Percentiles rank a stretch among this genome's conserved stretches.
Conservation (phyloP, 1,140 invertebrate genomes). For the Aporrectodea caliginosa region DNA sequence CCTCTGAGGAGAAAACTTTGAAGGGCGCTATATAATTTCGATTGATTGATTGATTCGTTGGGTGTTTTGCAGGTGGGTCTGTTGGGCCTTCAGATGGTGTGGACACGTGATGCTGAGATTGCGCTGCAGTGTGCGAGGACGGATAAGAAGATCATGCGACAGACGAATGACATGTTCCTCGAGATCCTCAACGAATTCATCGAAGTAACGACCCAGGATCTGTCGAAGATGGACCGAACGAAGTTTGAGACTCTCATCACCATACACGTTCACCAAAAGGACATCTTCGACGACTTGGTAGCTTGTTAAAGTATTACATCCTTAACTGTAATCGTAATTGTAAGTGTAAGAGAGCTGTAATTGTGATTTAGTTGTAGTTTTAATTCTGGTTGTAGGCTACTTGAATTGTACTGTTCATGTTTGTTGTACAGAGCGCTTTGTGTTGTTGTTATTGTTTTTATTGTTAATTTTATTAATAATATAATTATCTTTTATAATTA, state of each 20-base stretch:
- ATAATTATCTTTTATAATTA: neutral
- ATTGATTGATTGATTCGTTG: too few relatives aligned
- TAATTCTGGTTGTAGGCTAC: too few relatives aligned
- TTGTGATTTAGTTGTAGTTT: too few relatives aligned
- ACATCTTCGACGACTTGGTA: slow-evolving; percentile 86
- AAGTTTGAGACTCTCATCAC: slow-evolving; percentile 96
- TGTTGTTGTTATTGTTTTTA: neutral
- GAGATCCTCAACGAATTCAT: slow-evolving; percentile 90
- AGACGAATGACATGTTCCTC: slow-evolving; percentile 90
- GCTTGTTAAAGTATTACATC: too few relatives aligned
- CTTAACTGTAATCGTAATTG: too few relatives aligned
- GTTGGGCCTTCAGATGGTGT: slow-evolving; percentile 93
- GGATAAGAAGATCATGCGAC: slow-evolving; percentile 90
- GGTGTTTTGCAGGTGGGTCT: slow-evolving; percentile 66
- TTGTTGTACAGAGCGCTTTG: too few relatives aligned
- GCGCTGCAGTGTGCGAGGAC: slow-evolving; percentile 80
- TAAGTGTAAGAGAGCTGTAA: too few relatives aligned
- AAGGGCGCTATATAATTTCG: too few relatives aligned
- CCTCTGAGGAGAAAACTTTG: too few relatives aligned
- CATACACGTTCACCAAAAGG: slow-evolving; percentile 93
- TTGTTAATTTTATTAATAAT: slow-evolving; percentile 1
- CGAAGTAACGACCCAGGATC: slow-evolving; percentile 87
- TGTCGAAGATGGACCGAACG: slow-evolving; percentile 83
- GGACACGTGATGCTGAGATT: slow-evolving; percentile 87
- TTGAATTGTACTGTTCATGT: too few relatives aligned